Evolutionary conservation across 2,888 invertebrate species (phyloP).

Genomic region (Pecten maximus): DNA sequence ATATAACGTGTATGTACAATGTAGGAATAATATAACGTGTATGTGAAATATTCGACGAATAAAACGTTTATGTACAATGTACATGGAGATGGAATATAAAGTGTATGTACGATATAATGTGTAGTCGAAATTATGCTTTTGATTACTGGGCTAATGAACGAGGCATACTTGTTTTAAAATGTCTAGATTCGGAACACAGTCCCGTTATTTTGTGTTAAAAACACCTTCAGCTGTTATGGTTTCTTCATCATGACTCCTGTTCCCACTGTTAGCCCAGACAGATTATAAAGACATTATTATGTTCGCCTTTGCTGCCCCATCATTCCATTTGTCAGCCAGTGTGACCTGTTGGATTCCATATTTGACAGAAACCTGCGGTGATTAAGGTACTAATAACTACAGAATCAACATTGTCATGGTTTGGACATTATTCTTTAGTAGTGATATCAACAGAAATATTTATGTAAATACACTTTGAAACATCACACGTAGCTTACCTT

Average conservation of each 20-base stretch:
- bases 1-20: too few species aligned
- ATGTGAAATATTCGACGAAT: too few species aligned
- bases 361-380: not conserved
- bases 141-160: too few species aligned
- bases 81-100: too few species aligned
- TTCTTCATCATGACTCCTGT: not conserved
- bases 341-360: not conserved
- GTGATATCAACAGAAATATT: slow-evolving; percentile 22
- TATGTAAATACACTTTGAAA: slow-evolving; percentile 25
- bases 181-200: not conserved
- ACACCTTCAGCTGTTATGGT: not conserved
- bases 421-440: not conserved
- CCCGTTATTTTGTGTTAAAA: not conserved
- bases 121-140: too few species aligned
- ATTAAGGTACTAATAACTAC: not conserved
- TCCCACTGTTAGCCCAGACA: not conserved
- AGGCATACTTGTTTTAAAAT: too few species aligned
- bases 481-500: not conserved
- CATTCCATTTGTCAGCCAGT: not conserved
- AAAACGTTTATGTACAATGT: too few species aligned
- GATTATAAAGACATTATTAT: slow-evolving; percentile 20
- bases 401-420: not conserved
- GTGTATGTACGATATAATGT: too few species aligned
- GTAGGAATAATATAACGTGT: too few species aligned
- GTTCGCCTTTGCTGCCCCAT: not conserved